Conservation (phyloP, 2,113 vertebrate genomes). For the Nicator chloris region DNA sequence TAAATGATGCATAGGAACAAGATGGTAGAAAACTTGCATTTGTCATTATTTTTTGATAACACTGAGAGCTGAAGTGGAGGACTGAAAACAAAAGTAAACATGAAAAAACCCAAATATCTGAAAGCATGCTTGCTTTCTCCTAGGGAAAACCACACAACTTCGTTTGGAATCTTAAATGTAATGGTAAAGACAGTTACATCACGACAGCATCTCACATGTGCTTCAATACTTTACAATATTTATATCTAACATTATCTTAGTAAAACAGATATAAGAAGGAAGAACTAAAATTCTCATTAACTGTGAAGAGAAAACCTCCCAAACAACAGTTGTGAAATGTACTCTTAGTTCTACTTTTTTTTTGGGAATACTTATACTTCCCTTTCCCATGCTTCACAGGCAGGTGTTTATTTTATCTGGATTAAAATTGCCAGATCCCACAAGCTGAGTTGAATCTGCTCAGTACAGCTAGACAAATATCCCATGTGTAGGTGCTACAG, state of each 20-base stretch:
- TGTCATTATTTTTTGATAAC: neutral
- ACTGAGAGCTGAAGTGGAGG: neutral
- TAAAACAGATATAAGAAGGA: neutral
- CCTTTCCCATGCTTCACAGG: neutral
- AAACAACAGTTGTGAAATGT: neutral
- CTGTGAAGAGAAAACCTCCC: neutral
- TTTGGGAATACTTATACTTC: neutral
- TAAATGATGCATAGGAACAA: neutral
- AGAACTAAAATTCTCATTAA: neutral
- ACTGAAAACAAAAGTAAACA: neutral
- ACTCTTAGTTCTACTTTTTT: neutral
- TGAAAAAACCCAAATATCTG: neutral
- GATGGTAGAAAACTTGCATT: neutral
- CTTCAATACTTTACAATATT: neutral
- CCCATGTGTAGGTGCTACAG: neutral
- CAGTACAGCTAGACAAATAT: fast-evolving
- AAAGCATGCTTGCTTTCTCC: neutral
- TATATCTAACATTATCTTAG: neutral
- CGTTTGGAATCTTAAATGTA: neutral
- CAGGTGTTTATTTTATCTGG: neutral
- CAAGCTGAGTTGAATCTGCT: neutral
- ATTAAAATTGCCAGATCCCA: neutral
- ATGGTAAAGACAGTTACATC: neutral
- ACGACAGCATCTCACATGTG: neutral
- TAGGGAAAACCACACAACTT: neutral